A percentile compares a stretch with the other conserved stretches of the same genome.
These are phyloP conservation scores for Rhabdomys pumilio DNA, from an alignment of 2,797 vertebrate genomes.

Conservation along the genomic window DNA sequence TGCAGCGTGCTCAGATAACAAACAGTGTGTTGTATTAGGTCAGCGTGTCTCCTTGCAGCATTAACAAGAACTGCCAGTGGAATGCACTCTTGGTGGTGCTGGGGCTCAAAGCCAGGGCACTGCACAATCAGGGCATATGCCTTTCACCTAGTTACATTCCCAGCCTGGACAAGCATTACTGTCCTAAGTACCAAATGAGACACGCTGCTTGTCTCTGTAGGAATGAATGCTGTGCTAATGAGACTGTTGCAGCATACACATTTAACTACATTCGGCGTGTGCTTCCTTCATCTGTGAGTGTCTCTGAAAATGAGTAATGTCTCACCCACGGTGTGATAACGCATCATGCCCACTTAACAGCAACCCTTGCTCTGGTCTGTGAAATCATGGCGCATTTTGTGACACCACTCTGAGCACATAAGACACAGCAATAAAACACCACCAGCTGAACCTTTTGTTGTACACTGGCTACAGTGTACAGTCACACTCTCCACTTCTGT, in stretches of 20 bases:
- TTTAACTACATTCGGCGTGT: neutral
- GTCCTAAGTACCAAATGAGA: neutral
- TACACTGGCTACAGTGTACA: neutral
- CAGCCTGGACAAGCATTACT: neutral
- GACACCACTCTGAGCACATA: neutral
- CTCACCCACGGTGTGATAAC: neutral
- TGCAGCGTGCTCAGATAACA: neutral
- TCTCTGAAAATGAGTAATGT: neutral
- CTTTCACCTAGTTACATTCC: neutral
- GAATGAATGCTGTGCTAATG: neutral
- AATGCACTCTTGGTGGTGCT: neutral
- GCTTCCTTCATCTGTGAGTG: neutral
- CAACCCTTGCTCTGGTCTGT: neutral
- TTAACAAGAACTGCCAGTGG: neutral
- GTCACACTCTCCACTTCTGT: neutral
- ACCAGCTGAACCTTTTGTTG: neutral
- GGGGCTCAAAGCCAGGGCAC: neutral
- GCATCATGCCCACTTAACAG: neutral
- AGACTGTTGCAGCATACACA: neutral
- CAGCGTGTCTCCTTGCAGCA: neutral
- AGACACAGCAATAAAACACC: neutral
- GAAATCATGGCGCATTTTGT: constrained; percentile 9
- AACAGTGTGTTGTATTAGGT: neutral
- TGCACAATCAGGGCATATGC: no score
- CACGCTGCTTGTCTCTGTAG: neutral